A percentile compares a stretch with the other conserved stretches of the same genome.
These are phyloP conservation scores for Glaucidium brasilianum DNA, from an alignment of 2,113 vertebrate genomes.

Conservation along the genomic window DNA sequence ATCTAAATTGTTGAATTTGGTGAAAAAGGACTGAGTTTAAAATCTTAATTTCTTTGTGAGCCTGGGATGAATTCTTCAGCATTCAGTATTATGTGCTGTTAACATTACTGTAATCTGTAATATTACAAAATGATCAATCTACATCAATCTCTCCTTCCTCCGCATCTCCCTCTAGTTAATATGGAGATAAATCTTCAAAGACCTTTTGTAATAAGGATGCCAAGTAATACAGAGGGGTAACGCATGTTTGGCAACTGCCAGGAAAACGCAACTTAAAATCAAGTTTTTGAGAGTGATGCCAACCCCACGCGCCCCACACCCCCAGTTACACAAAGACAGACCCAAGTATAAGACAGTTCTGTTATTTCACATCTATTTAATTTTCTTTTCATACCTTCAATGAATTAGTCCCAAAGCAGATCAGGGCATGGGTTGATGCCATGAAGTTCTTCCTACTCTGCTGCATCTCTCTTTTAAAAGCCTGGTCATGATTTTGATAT, in stretches of 20 bases:
- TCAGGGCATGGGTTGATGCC: neutral
- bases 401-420: neutral
- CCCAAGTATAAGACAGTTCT: neutral
- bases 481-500: neutral
- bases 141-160: neutral
- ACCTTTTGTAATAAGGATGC: slow-evolving; percentile 43
- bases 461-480: neutral
- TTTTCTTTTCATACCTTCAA: neutral
- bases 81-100: neutral
- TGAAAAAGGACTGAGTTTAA: slow-evolving; percentile 59
- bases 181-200: slow-evolving; percentile 41
- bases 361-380: neutral
- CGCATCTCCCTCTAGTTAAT: slow-evolving; percentile 26
- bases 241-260: neutral
- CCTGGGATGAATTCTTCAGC: neutral
- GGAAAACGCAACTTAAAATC: slow-evolving; percentile 25
- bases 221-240: slow-evolving; percentile 7
- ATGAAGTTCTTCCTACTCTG: neutral
- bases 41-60: slow-evolving; percentile 5
- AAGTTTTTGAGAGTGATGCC: neutral
- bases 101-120: slow-evolving; percentile 37
- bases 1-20: slow-evolving; percentile 47
- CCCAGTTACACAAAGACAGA: neutral
- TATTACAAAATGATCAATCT: neutral
- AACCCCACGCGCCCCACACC: neutral